Evolutionary conservation across 2,113 vertebrate genomes (phyloP).

Genomic region (Steatornis caripensis): DNA sequence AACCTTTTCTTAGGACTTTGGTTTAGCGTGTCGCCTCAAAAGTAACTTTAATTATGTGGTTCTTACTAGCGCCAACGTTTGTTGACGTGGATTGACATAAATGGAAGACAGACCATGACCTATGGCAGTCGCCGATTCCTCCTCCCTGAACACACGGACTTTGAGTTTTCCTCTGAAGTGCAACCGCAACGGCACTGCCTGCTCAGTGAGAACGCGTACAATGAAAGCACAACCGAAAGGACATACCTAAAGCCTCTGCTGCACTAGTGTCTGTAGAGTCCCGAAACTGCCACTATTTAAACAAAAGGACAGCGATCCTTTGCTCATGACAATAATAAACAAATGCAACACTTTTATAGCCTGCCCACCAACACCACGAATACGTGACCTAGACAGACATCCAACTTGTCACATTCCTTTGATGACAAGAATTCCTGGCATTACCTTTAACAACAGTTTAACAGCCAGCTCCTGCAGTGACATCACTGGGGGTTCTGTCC

Average conservation of each 20-base stretch:
- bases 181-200: not conserved
- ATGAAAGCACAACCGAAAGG: not conserved
- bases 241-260: fast-evolving
- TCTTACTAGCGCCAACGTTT: not conserved
- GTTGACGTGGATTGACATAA: not conserved
- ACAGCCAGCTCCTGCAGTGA: not conserved
- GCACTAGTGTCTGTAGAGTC: fast-evolving
- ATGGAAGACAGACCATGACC: not conserved
- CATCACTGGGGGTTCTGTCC: not conserved
- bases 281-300: not conserved
- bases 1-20: not conserved
- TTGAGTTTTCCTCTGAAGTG: fast-evolving
- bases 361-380: not conserved
- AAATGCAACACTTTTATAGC: not conserved
- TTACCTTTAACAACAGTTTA: not conserved
- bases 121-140: not conserved
- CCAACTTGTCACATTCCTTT: not conserved
- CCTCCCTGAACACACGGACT: not conserved
- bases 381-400: not conserved
- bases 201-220: not conserved
- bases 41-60: not conserved
- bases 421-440: not conserved
- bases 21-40: not conserved
- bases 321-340: not conserved
- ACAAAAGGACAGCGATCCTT: not conserved